These are phyloP conservation scores for Hermatobates lingyangjiaoensis DNA, from an alignment of 1,140 invertebrate species.

Conservation along the genomic window DNA sequence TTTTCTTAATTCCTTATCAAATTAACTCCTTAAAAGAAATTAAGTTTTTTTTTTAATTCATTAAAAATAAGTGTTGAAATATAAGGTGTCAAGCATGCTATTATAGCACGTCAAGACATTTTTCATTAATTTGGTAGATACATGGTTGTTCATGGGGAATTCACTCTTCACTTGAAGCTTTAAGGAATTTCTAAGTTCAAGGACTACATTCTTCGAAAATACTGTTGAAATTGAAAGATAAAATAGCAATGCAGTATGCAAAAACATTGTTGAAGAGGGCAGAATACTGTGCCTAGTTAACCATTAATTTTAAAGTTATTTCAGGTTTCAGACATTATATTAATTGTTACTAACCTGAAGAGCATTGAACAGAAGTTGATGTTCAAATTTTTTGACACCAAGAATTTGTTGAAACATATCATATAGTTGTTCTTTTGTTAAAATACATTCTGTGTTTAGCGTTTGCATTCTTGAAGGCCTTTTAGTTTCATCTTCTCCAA, in stretches of 20 bases:
- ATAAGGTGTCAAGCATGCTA: too few relatives aligned
- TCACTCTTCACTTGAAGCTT: too few relatives aligned
- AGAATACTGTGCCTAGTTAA: too few relatives aligned
- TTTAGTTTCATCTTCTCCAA: constrained; percentile 71
- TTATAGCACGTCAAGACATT: too few relatives aligned
- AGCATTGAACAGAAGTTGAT: constrained; percentile 96
- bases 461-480: constrained; percentile 67
- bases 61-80: too few relatives aligned
- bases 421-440: constrained; percentile 93
- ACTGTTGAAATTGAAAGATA: background rate
- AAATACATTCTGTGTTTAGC: constrained; percentile 74
- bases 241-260: background rate
- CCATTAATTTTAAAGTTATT: background rate
- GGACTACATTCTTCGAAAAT: too few relatives aligned
- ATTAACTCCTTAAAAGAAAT: too few relatives aligned
- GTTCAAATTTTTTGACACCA: constrained; percentile 97
- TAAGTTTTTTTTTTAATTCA: too few relatives aligned
- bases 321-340: background rate
- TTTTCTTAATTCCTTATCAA: too few relatives aligned
- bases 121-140: too few relatives aligned
- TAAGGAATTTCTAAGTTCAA: too few relatives aligned
- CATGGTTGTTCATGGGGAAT: too few relatives aligned
- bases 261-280: background rate
- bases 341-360: constrained; percentile 54
- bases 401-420: constrained; percentile 99